Evolutionary conservation across 2,888 invertebrate genomes (phyloP).

Genomic region (Acrobasis suavella): DNA sequence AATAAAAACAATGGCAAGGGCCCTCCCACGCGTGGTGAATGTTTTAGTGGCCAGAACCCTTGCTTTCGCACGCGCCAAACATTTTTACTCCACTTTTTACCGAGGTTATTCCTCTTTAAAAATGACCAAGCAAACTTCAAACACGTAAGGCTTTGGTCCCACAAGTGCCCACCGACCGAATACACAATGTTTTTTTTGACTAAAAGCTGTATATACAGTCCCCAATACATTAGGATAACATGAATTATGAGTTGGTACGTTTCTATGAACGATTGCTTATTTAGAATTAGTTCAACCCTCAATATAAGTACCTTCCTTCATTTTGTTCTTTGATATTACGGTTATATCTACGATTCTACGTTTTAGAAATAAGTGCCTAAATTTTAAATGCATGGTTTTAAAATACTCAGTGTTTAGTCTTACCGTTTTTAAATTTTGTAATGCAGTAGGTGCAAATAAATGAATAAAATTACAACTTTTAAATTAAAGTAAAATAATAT

Average conservation of each 20-base stretch:
- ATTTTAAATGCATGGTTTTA: too few relatives aligned
- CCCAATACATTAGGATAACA: slow-evolving; percentile 1
- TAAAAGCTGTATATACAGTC: slow-evolving; percentile 17
- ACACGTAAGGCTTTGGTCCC: slow-evolving; percentile 22
- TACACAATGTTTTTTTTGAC: slow-evolving; percentile 20
- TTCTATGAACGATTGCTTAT: slow-evolving; percentile 1
- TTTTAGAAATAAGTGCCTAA: background rate
- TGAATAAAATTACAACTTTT: too few relatives aligned
- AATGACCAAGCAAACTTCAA: slow-evolving; percentile 36
- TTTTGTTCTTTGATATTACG: background rate
- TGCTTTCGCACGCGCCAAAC: slow-evolving; percentile 44
- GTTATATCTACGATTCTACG: too few relatives aligned
- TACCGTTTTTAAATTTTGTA: too few relatives aligned
- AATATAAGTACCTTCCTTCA: background rate
- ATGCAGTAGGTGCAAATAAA: too few relatives aligned
- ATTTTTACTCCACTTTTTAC: slow-evolving; percentile 47
- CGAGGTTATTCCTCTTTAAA: slow-evolving; percentile 39
- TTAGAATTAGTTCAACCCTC: background rate
- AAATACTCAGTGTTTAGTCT: too few relatives aligned
- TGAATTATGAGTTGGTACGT: background rate
- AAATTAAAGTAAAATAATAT: too few relatives aligned
- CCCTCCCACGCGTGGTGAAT: slow-evolving; percentile 54
- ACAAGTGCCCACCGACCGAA: slow-evolving; percentile 18
- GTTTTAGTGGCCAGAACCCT: slow-evolving; percentile 55
- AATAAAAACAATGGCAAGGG: slow-evolving; percentile 65